phyloP scores from a whole-genome alignment of 35 echinoderm and acorn worm species.

The Lytechinus variegatus region DNA sequence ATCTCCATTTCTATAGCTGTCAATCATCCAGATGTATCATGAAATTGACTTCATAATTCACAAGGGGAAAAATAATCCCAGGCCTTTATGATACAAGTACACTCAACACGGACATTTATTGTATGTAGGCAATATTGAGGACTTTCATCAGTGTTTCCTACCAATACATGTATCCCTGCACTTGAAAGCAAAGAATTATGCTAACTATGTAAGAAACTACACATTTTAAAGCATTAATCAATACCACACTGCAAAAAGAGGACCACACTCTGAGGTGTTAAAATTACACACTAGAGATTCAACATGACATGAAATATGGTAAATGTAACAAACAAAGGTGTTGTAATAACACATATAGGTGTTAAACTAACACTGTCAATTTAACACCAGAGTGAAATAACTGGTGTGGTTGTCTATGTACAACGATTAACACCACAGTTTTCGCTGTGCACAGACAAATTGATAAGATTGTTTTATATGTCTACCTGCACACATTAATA shows the following conservation, averaged over 20 bases:
- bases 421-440: no score
- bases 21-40: not conserved
- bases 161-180: not conserved
- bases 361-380: no score
- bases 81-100: not conserved
- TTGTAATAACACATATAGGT: no score
- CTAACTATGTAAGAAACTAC: not conserved
- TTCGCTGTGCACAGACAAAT: no score
- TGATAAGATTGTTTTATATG: not conserved
- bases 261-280: no score
- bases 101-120: not conserved
- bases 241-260: no score
- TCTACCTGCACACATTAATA: not conserved
- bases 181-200: not conserved
- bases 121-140: not conserved
- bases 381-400: no score
- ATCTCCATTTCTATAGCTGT: not conserved
- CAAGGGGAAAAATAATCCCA: not conserved
- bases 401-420: no score
- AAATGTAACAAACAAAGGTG: no score
- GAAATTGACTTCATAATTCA: not conserved
- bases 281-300: no score
- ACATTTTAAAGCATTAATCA: not conserved
- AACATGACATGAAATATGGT: no score
- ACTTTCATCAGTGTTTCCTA: not conserved